Base-by-base conservation (phyloP, 2,797 vertebrate genomes). In the Pangasius sanitwongsei region DNA sequence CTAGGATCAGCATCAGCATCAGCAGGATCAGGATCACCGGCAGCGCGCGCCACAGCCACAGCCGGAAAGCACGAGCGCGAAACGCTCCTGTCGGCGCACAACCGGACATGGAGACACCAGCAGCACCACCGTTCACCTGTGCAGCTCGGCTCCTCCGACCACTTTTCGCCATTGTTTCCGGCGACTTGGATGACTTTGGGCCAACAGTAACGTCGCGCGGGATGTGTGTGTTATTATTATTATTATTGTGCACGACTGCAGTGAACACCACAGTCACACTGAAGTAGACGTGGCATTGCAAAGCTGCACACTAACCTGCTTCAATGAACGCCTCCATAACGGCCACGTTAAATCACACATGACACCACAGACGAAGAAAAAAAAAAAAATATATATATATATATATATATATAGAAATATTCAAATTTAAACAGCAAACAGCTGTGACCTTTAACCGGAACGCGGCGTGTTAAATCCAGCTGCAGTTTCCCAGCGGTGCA, bases 31-130 rank as follows among this genome's bases (percentile, higher is more conserved):
- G 89, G 2, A 95, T 93, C 88, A 96, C 89, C 70, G 95, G 89
- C 90, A 97, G 91, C 0, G 94, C 93, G 57, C 93, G 94, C 89
- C 96, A 77, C 28, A 96, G 92, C n/a, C 96, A 95, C 28, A 95
- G 69, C 72, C 96, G 81, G 91, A 96, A 93, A 0, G 94, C 90
- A 20, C 95, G 95, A 81, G 93, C 92, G 5, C 94, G 92, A 50
- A 92, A 92, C 90, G 92, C 89, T 70, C 93, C 85, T 53, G 93
- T 69, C 48, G 92, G 93, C 55, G 93, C 93, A 86, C 95, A 96
- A 25, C 90, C 89, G 31, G 92, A 80, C 7, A 94, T 18, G 0
- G 93, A 89, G 69, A 89, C 89, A 61, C 92, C 92, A 74, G 55
- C 92, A 75, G 53, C 48, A 1, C 15, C 31, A 57, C 50, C 50